phyloP scores from a whole-genome alignment of 2,888 invertebrate genomes.

The Mycalesis mineus region DNA sequence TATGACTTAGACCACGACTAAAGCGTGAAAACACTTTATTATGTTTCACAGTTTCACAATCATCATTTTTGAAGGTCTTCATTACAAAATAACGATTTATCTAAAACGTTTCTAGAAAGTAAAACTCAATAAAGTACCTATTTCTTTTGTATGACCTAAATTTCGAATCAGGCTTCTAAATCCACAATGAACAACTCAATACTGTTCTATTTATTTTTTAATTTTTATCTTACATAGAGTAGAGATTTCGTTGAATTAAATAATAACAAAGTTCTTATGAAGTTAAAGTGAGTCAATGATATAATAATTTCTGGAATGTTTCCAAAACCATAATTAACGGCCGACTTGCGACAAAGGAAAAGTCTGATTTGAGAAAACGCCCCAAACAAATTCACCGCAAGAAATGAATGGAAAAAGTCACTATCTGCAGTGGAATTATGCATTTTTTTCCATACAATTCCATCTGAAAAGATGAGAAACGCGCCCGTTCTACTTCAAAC shows the following conservation, averaged over 20 bases:
- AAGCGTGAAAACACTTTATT: too few species aligned
- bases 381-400: neutral
- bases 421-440: neutral
- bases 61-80: too few species aligned
- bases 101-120: too few species aligned
- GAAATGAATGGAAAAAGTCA: neutral
- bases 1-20: too few species aligned
- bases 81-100: too few species aligned
- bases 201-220: too few species aligned
- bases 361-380: neutral
- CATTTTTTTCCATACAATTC: constrained; percentile 10
- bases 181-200: too few species aligned
- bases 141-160: too few species aligned
- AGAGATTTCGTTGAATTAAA: neutral
- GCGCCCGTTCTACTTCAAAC: constrained; percentile 12
- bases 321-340: neutral
- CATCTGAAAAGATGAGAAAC: constrained; percentile 7
- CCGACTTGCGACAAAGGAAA: neutral
- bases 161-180: too few species aligned
- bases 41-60: too few species aligned
- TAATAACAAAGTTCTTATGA: neutral
- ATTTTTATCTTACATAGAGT: too few species aligned
- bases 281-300: neutral
- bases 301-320: neutral
- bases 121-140: too few species aligned